A percentile compares a stretch with the other conserved stretches of the same genome.
Conservation (phyloP, 2,113 vertebrate species). For the Bubalus kerabau region DNA sequence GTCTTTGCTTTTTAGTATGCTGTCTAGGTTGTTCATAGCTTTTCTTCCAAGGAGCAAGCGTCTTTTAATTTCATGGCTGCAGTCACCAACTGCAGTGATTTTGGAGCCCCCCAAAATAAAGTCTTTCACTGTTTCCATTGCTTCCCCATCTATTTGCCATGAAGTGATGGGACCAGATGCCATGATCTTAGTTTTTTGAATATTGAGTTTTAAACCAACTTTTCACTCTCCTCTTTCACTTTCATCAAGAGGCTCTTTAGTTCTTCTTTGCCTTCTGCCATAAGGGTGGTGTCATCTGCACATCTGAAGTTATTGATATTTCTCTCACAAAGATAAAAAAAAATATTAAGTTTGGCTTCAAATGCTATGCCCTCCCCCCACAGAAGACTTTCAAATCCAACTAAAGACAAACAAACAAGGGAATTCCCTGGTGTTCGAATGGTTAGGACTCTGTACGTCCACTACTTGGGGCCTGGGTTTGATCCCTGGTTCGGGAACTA, state of each 20-base stretch:
- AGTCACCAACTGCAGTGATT: not conserved
- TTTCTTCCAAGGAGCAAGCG: not conserved
- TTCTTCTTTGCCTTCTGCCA: not conserved
- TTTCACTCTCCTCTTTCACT: not conserved
- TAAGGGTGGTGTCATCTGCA: not conserved
- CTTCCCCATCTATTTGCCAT: not conserved
- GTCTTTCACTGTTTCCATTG: not conserved
- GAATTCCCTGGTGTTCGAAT: not conserved
- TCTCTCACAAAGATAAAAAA: not conserved
- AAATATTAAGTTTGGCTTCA: not conserved
- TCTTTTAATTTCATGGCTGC: not conserved
- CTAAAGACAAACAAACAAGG: not conserved
- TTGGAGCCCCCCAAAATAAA: not conserved
- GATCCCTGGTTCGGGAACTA: not conserved
- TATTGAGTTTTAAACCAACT: not conserved
- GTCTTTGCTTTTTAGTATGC: not conserved
- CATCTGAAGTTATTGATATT: not conserved
- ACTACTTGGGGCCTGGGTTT: not conserved
- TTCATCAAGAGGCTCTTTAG: not conserved
- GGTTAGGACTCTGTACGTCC: not conserved
- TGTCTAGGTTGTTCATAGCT: not conserved
- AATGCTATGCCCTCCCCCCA: not conserved
- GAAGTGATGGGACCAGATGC: not conserved
- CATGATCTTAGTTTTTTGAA: not conserved
- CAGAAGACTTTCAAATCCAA: not conserved